phyloP scores from a whole-genome alignment of 92 coral and sea anemone species.

The Epizoanthus illoricatus region DNA sequence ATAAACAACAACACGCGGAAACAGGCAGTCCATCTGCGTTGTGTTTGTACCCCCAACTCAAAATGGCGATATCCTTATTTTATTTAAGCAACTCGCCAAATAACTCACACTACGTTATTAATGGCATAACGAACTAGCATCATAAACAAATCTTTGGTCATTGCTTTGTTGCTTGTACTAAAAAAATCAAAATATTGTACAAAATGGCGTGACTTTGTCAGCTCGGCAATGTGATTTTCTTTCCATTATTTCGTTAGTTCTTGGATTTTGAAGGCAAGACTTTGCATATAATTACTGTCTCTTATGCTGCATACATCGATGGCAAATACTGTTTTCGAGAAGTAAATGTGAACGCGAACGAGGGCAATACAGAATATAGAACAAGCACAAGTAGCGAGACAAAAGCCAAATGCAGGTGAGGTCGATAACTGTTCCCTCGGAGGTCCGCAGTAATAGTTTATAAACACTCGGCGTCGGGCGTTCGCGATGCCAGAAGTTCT shows the following conservation, averaged over 20 bases:
- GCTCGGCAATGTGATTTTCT: neutral
- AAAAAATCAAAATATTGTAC: constrained; percentile 14
- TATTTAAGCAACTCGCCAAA: too few species aligned
- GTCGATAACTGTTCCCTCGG: constrained; percentile 63
- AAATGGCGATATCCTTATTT: constrained; percentile 30
- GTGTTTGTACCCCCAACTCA: constrained; percentile 63
- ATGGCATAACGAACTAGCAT: constrained; percentile 40
- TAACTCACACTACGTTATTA: neutral
- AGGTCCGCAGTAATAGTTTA: constrained; percentile 69
- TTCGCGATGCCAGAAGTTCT: neutral
- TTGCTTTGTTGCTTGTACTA: neutral
- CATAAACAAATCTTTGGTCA: neutral
- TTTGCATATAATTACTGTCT: constrained; percentile 6
- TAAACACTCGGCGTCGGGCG: constrained; percentile 22
- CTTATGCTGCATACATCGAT: neutral
- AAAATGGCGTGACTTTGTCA: constrained; percentile 14
- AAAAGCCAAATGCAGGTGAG: neutral
- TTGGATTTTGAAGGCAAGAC: constrained; percentile 1
- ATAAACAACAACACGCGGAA: neutral
- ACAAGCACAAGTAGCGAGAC: constrained; percentile 51
- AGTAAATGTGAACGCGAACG: constrained; percentile 1
- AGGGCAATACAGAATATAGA: constrained; percentile 27
- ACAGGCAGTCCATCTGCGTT: neutral
- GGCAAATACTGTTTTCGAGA: neutral
- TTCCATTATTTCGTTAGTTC: neutral